Evolutionary conservation across 2,113 vertebrate species (phyloP).

Genomic region (Peromyscus maniculatus): DNA sequence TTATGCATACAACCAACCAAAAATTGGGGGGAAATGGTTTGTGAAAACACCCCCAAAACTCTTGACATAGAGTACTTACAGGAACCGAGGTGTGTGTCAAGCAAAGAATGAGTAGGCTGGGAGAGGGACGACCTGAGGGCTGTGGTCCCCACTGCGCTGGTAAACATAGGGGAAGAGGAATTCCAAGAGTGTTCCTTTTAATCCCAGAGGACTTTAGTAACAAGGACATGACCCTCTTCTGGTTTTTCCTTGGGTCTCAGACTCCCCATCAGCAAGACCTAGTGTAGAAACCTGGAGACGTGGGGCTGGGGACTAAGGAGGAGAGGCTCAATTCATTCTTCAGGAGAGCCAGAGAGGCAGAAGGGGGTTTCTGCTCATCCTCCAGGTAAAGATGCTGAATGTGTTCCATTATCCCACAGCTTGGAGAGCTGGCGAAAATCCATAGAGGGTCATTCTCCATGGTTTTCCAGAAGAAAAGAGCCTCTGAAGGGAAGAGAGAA

Average conservation of each 20-base stretch:
- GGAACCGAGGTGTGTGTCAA: background rate
- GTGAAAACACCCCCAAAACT: background rate
- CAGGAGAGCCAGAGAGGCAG: background rate
- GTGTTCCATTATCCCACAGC: background rate
- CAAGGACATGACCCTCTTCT: background rate
- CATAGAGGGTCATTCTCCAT: background rate
- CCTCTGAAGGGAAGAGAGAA: background rate
- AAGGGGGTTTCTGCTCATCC: background rate
- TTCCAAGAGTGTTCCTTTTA: background rate
- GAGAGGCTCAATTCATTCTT: background rate
- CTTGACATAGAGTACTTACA: conserved; percentile 27
- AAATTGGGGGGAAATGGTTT: background rate
- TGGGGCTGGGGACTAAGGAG: background rate
- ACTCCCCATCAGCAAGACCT: background rate
- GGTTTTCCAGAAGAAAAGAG: background rate
- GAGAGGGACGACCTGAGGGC: background rate
- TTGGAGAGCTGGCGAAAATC: background rate
- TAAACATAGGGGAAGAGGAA: background rate
- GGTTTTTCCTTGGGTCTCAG: background rate
- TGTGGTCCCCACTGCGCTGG: background rate
- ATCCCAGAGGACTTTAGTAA: background rate
- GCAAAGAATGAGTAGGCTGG: background rate
- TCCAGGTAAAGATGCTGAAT: background rate
- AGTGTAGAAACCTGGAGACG: background rate
- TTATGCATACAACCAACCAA: background rate